Evolutionary conservation across 37 sponge, comb jelly and placozoan species (phyloP).

Genomic region (Theonella swinhoei): DNA sequence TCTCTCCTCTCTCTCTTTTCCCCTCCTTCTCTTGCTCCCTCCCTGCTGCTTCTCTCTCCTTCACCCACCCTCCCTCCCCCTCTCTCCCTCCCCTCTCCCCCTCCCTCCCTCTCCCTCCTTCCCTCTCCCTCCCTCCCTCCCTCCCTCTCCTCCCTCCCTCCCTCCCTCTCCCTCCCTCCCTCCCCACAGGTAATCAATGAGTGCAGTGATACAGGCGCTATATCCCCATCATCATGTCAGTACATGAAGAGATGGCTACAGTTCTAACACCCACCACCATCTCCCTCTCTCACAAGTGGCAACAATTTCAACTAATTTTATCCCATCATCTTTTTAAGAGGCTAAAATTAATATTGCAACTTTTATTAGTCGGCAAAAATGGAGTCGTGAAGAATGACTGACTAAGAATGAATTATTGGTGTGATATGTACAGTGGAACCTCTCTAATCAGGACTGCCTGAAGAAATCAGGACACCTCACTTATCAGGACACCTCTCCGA

Average conservation of each 20-base stretch:
- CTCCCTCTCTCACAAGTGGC: no score
- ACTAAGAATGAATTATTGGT: no score
- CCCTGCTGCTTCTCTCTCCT: background rate
- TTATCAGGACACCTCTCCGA: no score
- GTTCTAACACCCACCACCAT: no score
- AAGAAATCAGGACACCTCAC: no score
- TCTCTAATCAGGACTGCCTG: no score
- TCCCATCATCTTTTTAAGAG: no score
- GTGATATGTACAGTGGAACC: no score
- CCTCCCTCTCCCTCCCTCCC: background rate
- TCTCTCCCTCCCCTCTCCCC: background rate
- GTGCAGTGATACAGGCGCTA: constrained; percentile 76
- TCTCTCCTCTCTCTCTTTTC: background rate
- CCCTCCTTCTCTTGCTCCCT: background rate
- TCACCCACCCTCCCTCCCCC: background rate
- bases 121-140: background rate
- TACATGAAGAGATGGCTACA: constrained; percentile 95
- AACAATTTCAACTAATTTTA: no score
- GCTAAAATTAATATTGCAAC: no score
- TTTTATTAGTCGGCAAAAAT: no score
- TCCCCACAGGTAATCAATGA: constrained; percentile 56
- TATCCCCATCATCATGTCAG: constrained; percentile 80
- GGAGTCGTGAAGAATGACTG: no score
- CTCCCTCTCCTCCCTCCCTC: background rate
- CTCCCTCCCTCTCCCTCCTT: background rate